phyloP scores from a whole-genome alignment of 2,113 vertebrate species.

The Todiramphus chloris region DNA sequence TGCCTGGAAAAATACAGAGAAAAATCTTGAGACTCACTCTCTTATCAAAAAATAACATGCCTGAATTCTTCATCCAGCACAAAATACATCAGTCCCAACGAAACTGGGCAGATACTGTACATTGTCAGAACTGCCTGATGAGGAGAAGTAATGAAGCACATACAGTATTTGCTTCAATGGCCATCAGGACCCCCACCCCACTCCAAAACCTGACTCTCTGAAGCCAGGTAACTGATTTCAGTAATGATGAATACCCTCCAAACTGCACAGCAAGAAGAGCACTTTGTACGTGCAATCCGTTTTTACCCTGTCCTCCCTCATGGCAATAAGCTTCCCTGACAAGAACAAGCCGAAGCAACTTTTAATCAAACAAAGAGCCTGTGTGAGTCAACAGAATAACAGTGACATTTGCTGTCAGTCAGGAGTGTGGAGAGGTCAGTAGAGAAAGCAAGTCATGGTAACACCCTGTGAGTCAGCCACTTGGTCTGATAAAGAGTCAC shows the following conservation, averaged over 20 bases:
- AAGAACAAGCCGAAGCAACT: background rate
- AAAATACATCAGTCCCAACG: background rate
- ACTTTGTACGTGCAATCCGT: background rate
- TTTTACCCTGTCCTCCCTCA: background rate
- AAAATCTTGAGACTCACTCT: background rate
- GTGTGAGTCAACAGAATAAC: background rate
- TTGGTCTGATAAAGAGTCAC: background rate
- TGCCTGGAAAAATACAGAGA: background rate
- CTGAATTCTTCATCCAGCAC: background rate
- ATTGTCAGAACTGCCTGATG: background rate
- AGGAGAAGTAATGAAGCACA: background rate
- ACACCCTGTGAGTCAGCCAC: background rate
- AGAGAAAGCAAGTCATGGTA: background rate
- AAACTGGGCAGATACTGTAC: background rate
- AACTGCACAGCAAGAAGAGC: background rate
- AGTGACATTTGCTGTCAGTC: background rate
- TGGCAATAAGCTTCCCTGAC: background rate
- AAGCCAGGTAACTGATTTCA: background rate
- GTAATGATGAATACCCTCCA: background rate
- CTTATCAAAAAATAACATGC: background rate
- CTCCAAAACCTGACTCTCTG: background rate
- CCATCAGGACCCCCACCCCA: background rate
- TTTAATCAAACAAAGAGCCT: background rate
- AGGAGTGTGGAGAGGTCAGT: background rate
- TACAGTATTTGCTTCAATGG: background rate